Evolutionary conservation across 2,888 invertebrate genomes (phyloP).

Genomic region (Hypena proboscidalis): DNA sequence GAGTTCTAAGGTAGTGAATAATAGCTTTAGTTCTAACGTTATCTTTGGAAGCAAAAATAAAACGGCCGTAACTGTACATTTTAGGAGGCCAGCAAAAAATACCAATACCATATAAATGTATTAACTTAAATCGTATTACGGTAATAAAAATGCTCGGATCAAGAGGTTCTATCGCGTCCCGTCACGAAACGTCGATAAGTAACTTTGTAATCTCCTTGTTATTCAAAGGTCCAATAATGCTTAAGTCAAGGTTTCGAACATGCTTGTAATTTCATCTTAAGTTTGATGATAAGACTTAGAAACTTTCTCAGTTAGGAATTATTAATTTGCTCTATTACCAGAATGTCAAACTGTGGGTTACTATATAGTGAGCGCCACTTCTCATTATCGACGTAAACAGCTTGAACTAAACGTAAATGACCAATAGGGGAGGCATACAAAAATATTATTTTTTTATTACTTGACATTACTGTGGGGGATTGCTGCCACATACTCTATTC

Average conservation of each 20-base stretch:
- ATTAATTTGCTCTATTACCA: constrained; percentile 31
- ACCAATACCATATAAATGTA: not conserved
- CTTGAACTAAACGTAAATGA: no score
- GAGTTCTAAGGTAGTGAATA: no score
- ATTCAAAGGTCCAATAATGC: constrained; percentile 20
- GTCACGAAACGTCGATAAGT: constrained; percentile 28
- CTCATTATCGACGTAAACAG: no score
- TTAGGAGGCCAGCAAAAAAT: no score
- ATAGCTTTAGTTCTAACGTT: no score
- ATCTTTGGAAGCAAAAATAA: no score
- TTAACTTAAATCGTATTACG: not conserved
- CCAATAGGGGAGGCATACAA: no score
- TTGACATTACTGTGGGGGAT: no score
- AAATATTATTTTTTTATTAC: no score
- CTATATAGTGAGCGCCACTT: no score
- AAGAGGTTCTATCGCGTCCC: constrained; percentile 1
- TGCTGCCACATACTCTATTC: no score
- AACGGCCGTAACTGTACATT: no score
- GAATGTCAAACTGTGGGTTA: not conserved
- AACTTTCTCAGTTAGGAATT: constrained; percentile 22
- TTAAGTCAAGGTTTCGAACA: constrained; percentile 28
- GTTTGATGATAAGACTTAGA: constrained; percentile 31
- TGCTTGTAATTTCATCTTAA: constrained; percentile 33
- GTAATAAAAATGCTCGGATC: not conserved
- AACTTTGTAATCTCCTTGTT: constrained; percentile 19